Evolutionary conservation across 2,888 invertebrate genomes (phyloP), one percentile per base, ranked within the genome.

Genomic region (Mycalesis mineus): DNA sequence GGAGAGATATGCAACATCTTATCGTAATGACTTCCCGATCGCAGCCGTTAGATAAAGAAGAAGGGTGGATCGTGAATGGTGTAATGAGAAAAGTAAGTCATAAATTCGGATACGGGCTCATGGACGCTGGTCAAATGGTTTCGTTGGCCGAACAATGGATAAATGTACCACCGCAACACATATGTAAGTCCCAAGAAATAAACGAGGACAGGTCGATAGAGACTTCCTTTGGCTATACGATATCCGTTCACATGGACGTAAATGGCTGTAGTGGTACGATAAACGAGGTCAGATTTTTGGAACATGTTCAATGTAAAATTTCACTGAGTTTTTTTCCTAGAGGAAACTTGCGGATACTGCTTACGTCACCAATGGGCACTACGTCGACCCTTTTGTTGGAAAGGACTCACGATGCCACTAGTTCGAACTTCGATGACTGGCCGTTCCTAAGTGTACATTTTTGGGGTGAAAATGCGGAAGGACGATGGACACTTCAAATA

Each of bases 71-170:
- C 55, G 91, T 94, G 42, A 99, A 99, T 77, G 99, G 98, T 3
- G 96, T 97, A 17, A 96, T 97, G 74, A 92, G 97, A 71, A 96
- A 96, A 92, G 97, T 98, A 59, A 97, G 97, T 75, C 97, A 98
- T 84, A 97, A 98, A 88, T 99, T 99, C 80, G 99, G 99, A 41
- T 99, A 98, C 82, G 99, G 98, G n/a, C 86, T 99, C 70, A 98
- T 99, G 98, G 98, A 99, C 86, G 98, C 97, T 14, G 95, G 95
- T 33, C 95, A 95, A 52, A 95, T 99, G 94, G 98, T 98, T 15
- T 93, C 92, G 57, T 88, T 97, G 71, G 98, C 98, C 7, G 95
- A 96, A 82, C 94, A 95, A 78, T 99, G 99, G 99, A 95, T 93
- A 39, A 95, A 94, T 49, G 97, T 98, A 45, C 98, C 98, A 8